Percentiles rank a stretch among this genome's conserved stretches.
These are phyloP conservation scores for Eupithecia centaureata DNA, from an alignment of 2,888 invertebrate species.

Conservation along the genomic window DNA sequence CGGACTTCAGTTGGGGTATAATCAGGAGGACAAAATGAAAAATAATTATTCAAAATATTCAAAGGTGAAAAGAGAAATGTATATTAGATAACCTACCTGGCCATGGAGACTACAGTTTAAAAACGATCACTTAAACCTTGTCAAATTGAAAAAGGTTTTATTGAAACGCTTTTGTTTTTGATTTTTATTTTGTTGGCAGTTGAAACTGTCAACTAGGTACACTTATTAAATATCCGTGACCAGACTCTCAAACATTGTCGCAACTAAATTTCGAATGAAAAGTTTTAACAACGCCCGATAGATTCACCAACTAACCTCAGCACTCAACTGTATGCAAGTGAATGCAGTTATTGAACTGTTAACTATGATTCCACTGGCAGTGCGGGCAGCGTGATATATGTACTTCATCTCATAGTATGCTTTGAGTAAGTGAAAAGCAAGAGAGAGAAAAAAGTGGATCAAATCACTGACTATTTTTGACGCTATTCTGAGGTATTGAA, in stretches of 20 bases:
- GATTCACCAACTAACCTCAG: constrained; percentile 25
- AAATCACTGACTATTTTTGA: no score
- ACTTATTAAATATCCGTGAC: neutral
- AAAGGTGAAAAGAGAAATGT: neutral
- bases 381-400: neutral
- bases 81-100: neutral
- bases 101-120: neutral
- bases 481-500: no score
- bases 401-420: neutral
- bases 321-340: constrained; percentile 13
- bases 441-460: no score
- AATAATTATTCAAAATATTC: neutral
- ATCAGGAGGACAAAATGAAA: no score
- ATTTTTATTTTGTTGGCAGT: no score
- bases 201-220: neutral
- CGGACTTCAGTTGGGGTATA: no score
- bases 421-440: no score
- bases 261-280: constrained; percentile 19
- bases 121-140: neutral
- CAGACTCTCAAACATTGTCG: neutral
- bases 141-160: no score
- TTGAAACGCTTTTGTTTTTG: no score
- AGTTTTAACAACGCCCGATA: constrained; percentile 32
- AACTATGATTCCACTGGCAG: constrained; percentile 12
- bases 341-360: constrained; percentile 16